These are phyloP conservation scores for Phorcus lineatus DNA, from an alignment of 2,888 invertebrate species.

Conservation along the genomic window DNA sequence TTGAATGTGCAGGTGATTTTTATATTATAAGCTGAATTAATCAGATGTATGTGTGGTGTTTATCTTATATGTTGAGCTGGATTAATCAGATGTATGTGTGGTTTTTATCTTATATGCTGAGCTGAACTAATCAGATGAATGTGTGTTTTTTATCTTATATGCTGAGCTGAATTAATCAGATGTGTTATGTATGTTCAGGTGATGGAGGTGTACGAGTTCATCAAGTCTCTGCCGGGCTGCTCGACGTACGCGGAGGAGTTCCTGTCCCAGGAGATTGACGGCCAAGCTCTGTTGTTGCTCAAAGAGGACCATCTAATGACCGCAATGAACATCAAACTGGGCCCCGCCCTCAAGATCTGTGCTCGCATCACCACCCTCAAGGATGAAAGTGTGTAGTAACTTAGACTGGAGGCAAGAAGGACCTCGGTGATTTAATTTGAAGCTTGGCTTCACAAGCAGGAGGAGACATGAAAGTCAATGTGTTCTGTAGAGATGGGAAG, in stretches of 20 bases:
- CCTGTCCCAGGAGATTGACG: conserved; percentile 95
- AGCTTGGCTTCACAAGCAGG: too few species aligned
- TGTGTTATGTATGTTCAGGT: conserved; percentile 79
- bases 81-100: too few species aligned
- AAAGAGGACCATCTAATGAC: conserved; percentile 96
- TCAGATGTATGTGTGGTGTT: too few species aligned
- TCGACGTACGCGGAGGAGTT: conserved; percentile 95
- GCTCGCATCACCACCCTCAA: conserved; percentile 82
- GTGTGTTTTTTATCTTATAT: too few species aligned
- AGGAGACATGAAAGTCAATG: too few species aligned
- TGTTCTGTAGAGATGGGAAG: too few species aligned
- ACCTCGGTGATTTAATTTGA: background rate
- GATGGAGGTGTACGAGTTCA: conserved; percentile 90
- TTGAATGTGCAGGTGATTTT: too few species aligned
- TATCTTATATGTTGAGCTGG: too few species aligned
- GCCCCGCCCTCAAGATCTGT: conserved; percentile 96
- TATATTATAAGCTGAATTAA: too few species aligned
- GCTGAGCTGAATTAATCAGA: background rate
- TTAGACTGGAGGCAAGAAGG: background rate
- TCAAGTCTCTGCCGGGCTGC: conserved; percentile 91
- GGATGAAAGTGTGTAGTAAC: conserved; percentile 39
- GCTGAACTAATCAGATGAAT: too few species aligned
- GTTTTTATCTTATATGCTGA: background rate
- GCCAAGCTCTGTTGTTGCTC: conserved; percentile 92
- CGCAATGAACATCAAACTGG: conserved; percentile 95